phyloP scores from a whole-genome alignment of 2,888 invertebrate genomes.

The Drosophila quasianomalipes region DNA sequence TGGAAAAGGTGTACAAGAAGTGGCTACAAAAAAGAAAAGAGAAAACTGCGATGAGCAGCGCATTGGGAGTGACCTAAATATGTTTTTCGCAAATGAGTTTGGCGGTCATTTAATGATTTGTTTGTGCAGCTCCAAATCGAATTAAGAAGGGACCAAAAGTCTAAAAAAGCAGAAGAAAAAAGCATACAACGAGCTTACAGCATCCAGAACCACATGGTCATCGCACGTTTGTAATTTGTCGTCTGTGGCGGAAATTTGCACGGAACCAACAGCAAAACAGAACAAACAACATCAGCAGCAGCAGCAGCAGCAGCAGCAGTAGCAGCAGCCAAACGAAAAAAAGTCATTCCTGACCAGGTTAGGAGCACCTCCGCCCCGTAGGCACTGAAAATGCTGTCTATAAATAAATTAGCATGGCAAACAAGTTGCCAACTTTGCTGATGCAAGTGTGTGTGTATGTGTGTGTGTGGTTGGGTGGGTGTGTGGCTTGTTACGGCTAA shows the following conservation, averaged over 20 bases:
- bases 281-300: constrained; percentile 25
- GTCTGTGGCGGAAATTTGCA: constrained; percentile 79
- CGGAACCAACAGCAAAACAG: constrained; percentile 46
- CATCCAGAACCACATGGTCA: constrained; percentile 46
- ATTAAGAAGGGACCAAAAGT: constrained; percentile 55
- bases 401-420: constrained; percentile 82
- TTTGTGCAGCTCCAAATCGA: constrained; percentile 68
- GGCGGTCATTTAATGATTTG: constrained; percentile 73
- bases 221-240: constrained; percentile 76
- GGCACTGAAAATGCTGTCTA: constrained; percentile 63
- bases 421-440: constrained; percentile 63
- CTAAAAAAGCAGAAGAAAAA: constrained; percentile 7
- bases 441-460: constrained; percentile 12
- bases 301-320: not conserved
- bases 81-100: constrained; percentile 65
- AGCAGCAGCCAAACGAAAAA: constrained; percentile 9
- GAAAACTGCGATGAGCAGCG: constrained; percentile 9
- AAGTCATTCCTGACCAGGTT: constrained; percentile 28
- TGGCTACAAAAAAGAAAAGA: not conserved
- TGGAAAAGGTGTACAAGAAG: constrained; percentile 38
- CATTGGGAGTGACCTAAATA: constrained; percentile 62
- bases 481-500: constrained; percentile 75
- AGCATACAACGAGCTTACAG: not conserved
- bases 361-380: constrained; percentile 8
- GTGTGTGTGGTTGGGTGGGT: constrained; percentile 25